These are phyloP conservation scores for Rhabdophis nuchalis DNA, from an alignment of 2,797 vertebrate genomes.

Conservation along the genomic window DNA sequence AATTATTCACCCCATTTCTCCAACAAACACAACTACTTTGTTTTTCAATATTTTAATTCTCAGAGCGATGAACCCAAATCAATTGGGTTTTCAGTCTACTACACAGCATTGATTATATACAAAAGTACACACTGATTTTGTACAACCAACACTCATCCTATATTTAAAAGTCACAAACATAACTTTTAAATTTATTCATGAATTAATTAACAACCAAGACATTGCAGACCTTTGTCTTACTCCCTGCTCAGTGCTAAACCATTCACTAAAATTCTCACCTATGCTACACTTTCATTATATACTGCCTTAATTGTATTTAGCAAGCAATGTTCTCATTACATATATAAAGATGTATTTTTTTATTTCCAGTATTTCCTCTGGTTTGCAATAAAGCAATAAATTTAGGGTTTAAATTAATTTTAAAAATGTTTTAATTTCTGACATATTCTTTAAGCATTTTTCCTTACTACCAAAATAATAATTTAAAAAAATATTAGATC, in stretches of 20 bases:
- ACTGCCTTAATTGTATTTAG: not conserved
- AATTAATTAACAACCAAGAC: not conserved
- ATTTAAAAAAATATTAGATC: not conserved
- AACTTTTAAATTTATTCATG: not conserved
- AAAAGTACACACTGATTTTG: not conserved
- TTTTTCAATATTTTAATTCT: not conserved
- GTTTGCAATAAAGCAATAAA: not conserved
- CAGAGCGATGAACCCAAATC: not conserved
- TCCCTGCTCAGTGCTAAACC: not conserved
- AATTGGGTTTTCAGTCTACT: not conserved
- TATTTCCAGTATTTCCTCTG: not conserved
- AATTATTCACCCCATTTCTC: not conserved
- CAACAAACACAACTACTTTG: not conserved
- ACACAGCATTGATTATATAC: not conserved
- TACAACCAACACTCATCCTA: not conserved
- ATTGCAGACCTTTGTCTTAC: not conserved
- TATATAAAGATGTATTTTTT: not conserved
- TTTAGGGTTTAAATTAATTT: not conserved
- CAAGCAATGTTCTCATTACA: not conserved
- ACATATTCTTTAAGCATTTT: not conserved
- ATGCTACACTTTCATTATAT: not conserved
- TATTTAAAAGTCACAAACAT: not conserved
- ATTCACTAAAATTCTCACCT: not conserved
- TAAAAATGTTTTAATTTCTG: not conserved
- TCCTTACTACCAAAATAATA: not conserved